Conservation (phyloP, 2,888 invertebrate species). For the Tanypteryx hageni region DNA sequence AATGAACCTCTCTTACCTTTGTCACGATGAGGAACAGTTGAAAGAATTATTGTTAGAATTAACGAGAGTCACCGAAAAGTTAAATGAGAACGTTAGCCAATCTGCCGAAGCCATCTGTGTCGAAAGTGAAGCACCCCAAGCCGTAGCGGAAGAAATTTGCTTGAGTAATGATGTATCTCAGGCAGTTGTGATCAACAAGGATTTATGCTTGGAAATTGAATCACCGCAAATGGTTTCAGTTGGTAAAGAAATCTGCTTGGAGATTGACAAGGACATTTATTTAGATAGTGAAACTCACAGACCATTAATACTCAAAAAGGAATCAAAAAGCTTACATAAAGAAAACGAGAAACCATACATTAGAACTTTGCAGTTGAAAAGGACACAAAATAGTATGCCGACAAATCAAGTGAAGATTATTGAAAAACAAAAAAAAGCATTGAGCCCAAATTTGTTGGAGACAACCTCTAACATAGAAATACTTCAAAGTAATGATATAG, state of each 20-base stretch:
- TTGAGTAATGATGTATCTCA: neutral
- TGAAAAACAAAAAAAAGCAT: neutral
- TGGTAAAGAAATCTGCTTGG: neutral
- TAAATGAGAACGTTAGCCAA: neutral
- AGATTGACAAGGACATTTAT: neutral
- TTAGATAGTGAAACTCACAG: neutral
- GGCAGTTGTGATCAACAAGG: neutral
- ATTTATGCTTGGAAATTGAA: neutral
- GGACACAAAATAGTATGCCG: neutral
- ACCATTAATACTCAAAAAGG: neutral
- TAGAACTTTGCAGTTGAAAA: neutral
- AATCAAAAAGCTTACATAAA: neutral
- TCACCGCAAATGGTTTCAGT: neutral
- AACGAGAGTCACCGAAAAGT: neutral
- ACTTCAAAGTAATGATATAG: neutral
- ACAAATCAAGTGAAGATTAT: neutral
- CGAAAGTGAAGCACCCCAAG: neutral
- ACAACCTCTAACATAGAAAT: neutral
- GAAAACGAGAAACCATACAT: neutral
- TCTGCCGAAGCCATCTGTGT: neutral
- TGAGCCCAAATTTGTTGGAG: neutral
- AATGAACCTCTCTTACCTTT: slow-evolving; percentile 10
- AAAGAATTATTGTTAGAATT: slow-evolving; percentile 7
- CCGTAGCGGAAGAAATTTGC: neutral
- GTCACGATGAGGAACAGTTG: slow-evolving; percentile 45